These are phyloP conservation scores for Campoletis raptor DNA, from an alignment of 2,888 invertebrate genomes.

Conservation along the genomic window DNA sequence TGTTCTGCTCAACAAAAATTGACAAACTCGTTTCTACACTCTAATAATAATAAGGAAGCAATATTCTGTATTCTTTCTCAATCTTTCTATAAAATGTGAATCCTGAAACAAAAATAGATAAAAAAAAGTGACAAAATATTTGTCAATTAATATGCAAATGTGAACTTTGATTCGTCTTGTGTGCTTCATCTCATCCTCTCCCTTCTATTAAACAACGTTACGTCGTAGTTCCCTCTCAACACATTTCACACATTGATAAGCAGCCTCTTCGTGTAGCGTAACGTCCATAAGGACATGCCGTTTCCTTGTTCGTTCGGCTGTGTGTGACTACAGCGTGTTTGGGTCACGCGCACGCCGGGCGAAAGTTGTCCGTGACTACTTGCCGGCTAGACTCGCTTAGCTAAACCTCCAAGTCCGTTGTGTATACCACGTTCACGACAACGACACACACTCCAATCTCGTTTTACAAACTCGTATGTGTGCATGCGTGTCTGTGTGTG, in stretches of 20 bases:
- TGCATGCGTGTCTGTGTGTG: not conserved
- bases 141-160: not conserved
- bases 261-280: not conserved
- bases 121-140: not conserved
- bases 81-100: not conserved
- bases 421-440: not conserved
- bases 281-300: not conserved
- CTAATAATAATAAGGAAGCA: no score
- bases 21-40: no score
- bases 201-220: not conserved
- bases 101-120: not conserved
- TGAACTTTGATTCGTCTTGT: not conserved
- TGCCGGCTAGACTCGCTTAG: slow-evolving; percentile 50
- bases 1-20: no score
- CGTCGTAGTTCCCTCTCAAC: not conserved
- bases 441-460: not conserved
- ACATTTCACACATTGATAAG: slow-evolving; percentile 26
- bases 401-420: not conserved
- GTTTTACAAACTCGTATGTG: not conserved
- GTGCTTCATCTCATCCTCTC: not conserved
- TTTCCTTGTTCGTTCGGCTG: not conserved
- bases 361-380: slow-evolving; percentile 66
- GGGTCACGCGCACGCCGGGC: slow-evolving; percentile 50
- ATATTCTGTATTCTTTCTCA: not conserved
- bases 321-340: slow-evolving; percentile 32